phyloP scores from a whole-genome alignment of 2,797 vertebrate genomes.

The Manis javanica region DNA sequence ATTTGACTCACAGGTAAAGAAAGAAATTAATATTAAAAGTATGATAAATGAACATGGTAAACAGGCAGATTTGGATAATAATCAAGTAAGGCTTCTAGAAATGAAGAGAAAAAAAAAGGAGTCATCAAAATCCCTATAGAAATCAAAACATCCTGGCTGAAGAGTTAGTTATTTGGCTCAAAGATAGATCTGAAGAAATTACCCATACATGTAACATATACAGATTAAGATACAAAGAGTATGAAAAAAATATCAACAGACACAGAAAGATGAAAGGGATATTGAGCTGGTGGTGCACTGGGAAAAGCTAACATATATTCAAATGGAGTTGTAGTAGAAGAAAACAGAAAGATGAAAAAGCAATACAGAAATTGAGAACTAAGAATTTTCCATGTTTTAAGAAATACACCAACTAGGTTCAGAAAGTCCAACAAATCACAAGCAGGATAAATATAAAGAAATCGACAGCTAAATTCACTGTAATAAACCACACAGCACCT shows the following conservation, averaged over 20 bases:
- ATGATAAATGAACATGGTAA: background rate
- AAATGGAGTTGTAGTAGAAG: background rate
- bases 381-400: background rate
- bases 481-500: background rate
- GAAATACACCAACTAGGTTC: background rate
- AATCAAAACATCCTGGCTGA: background rate
- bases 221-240: background rate
- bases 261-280: background rate
- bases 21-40: conserved; percentile 16
- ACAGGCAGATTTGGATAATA: background rate
- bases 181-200: conserved; percentile 1
- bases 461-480: background rate
- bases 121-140: background rate
- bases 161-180: background rate
- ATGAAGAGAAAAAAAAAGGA: background rate
- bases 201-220: background rate
- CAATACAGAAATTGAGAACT: background rate
- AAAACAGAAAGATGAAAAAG: background rate
- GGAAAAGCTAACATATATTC: background rate
- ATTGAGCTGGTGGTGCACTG: background rate
- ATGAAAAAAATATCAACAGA: background rate
- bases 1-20: background rate
- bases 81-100: conserved; percentile 8
- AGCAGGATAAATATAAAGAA: background rate
- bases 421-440: background rate